Conservation (phyloP, 2,113 vertebrate species). For the Procavia capensis region DNA sequence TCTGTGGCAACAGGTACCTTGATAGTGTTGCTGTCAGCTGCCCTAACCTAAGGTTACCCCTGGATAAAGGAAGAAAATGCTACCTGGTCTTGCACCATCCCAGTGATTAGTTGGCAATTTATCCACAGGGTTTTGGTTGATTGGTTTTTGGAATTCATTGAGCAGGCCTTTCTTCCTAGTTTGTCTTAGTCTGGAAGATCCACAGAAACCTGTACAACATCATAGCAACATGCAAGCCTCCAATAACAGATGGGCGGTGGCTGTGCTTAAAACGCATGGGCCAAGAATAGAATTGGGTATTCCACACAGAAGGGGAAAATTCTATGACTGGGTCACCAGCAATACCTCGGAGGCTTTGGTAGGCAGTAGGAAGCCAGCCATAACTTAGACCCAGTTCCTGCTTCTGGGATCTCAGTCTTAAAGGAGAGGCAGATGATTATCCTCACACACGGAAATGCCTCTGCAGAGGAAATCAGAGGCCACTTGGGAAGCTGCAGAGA, state of each 20-base stretch:
- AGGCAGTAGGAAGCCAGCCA: neutral
- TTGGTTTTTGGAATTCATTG: neutral
- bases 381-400: neutral
- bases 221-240: neutral
- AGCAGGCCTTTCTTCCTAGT: neutral
- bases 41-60: neutral
- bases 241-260: neutral
- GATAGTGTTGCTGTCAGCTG: neutral
- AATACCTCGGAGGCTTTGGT: neutral
- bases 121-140: neutral
- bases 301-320: neutral
- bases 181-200: neutral
- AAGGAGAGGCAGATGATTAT: neutral
- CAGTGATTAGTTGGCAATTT: neutral
- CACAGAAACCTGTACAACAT: neutral
- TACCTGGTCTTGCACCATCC: too few relatives aligned
- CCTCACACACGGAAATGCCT: neutral
- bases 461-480: neutral
- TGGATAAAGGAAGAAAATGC: neutral
- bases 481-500: neutral
- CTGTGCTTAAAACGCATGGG: neutral
- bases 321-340: neutral
- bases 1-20: neutral
- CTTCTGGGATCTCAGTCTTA: neutral
- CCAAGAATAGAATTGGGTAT: neutral